These are phyloP conservation scores for Actinostola sp. DNA, from an alignment of 92 coral and sea anemone species.

Conservation along the genomic window DNA sequence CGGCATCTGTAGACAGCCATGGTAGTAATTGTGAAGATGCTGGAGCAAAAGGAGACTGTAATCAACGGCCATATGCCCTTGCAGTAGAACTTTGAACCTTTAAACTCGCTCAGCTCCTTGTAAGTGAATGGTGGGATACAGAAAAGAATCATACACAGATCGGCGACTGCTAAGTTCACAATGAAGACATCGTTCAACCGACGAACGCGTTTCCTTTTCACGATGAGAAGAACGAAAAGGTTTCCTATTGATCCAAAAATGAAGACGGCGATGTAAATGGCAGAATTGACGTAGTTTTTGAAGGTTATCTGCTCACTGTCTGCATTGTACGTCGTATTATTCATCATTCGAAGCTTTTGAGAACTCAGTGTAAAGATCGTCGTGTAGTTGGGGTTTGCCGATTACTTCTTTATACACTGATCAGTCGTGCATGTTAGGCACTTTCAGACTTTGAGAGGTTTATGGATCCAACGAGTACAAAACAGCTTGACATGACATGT, in stretches of 20 bases:
- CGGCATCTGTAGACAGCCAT: constrained; percentile 67
- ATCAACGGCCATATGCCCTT: constrained; percentile 72
- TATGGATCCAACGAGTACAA: not conserved
- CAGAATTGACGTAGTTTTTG: constrained; percentile 39
- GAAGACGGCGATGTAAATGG: constrained; percentile 52
- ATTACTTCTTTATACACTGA: not conserved
- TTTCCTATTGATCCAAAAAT: constrained; percentile 62
- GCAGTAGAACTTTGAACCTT: constrained; percentile 59
- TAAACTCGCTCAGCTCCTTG: constrained; percentile 47
- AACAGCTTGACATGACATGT: constrained; percentile 23
- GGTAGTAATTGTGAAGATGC: constrained; percentile 61
- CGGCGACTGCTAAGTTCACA: constrained; percentile 56
- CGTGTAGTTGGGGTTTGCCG: not conserved
- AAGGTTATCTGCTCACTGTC: constrained; percentile 6
- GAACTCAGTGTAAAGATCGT: not conserved
- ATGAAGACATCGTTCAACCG: constrained; percentile 64
- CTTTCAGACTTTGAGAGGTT: not conserved
- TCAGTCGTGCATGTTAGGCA: not conserved
- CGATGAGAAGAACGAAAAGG: constrained; percentile 53
- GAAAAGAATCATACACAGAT: constrained; percentile 57
- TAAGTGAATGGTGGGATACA: constrained; percentile 59
- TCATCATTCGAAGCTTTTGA: constrained; percentile 30
- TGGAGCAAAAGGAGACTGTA: constrained; percentile 59
- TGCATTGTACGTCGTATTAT: constrained; percentile 35
- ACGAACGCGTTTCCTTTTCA: constrained; percentile 47